Percentiles rank a stretch among this genome's conserved stretches.
phyloP scores from a whole-genome alignment of 1,140 invertebrate species.

The Hycleus phaleratus region DNA sequence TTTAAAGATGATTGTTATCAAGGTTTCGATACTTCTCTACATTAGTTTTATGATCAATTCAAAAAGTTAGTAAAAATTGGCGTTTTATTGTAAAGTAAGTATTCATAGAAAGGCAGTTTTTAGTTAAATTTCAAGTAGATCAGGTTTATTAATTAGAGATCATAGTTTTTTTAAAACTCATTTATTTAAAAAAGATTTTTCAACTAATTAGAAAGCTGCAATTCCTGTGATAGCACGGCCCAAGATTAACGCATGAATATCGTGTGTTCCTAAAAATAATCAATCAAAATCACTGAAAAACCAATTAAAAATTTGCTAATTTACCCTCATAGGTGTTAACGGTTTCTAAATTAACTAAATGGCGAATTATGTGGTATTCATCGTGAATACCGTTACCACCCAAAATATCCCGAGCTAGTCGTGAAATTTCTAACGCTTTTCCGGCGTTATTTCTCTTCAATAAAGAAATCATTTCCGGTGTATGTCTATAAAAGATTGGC shows the following conservation, averaged over 20 bases:
- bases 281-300: background rate
- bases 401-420: conserved; percentile 87
- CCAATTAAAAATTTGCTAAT: conserved; percentile 9
- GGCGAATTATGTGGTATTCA: conserved; percentile 94
- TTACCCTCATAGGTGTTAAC: conserved; percentile 98
- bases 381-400: conserved; percentile 94
- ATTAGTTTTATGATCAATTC: too few relatives aligned
- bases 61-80: too few relatives aligned
- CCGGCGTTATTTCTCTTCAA: conserved; percentile 94
- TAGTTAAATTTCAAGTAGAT: too few relatives aligned
- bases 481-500: conserved; percentile 46
- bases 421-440: conserved; percentile 91
- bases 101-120: too few relatives aligned
- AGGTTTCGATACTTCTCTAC: too few relatives aligned
- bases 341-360: conserved; percentile 95
- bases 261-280: conserved; percentile 71
- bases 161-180: too few relatives aligned
- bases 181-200: too few relatives aligned
- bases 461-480: conserved; percentile 94
- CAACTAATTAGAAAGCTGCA: conserved; percentile 60
- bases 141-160: too few relatives aligned
- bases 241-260: conserved; percentile 93
- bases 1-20: too few relatives aligned
- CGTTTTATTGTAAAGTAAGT: too few relatives aligned
- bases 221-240: conserved; percentile 94